Percentiles rank a stretch among this genome's conserved stretches.
phyloP scores from a whole-genome alignment of 1,140 invertebrate species.

The Drosophila melanogaster region Release_6_plus_ISO1_MT NC_004354.4:6192001-6192500 shows the following conservation, averaged over 20 bases:
- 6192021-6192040: background rate
- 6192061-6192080: background rate
- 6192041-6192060: background rate
- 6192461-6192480: conserved; percentile 84
- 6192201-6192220: conserved; percentile 16
- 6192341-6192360: conserved; percentile 31
- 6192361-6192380: conserved; percentile 21
- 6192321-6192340: conserved; percentile 15
- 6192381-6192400: conserved; percentile 8
- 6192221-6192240: background rate
- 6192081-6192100: background rate
- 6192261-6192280: conserved; percentile 5
- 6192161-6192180: conserved; percentile 5
- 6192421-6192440: conserved; percentile 27
- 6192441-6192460: conserved; percentile 76
- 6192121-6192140: background rate
- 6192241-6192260: background rate
- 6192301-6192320: conserved; percentile 1
- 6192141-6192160: conserved; percentile 4
- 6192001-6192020: background rate
- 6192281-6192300: background rate
- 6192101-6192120: background rate
- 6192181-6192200: background rate
- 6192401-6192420: conserved; percentile 14
- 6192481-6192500: conserved; percentile 84